Evolutionary conservation across 1,140 invertebrate genomes (phyloP).

Genomic region (Schlechtendalia chinensis): DNA sequence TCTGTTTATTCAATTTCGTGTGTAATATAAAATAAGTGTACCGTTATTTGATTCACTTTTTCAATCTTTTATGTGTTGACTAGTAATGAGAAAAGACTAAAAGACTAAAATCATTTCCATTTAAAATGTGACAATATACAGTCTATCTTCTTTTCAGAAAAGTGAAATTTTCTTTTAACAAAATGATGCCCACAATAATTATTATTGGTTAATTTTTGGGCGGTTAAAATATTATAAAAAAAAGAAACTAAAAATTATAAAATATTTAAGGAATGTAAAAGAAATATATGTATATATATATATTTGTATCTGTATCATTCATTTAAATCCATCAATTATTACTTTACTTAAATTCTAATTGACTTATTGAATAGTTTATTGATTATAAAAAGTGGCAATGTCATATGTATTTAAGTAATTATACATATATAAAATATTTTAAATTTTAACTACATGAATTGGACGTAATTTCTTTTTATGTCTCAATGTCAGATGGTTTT

Average conservation of each 20-base stretch:
- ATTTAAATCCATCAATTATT: slow-evolving; percentile 11
- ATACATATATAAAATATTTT: slow-evolving; percentile 5
- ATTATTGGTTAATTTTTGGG: not conserved
- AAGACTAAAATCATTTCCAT: not conserved
- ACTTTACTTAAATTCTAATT: slow-evolving; percentile 18
- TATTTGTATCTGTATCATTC: not conserved
- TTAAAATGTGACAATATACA: not conserved
- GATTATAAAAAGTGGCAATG: not conserved
- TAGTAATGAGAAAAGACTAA: not conserved
- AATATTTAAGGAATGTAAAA: slow-evolving; percentile 28
- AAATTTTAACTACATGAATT: not conserved
- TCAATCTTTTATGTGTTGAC: slow-evolving; percentile 15
- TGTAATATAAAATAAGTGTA: not conserved
- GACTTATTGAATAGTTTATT: not conserved
- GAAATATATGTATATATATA: not conserved
- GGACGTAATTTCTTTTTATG: not conserved
- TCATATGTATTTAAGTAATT: not conserved
- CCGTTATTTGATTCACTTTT: not conserved
- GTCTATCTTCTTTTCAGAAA: not conserved
- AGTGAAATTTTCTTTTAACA: not conserved
- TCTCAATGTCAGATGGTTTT: not conserved
- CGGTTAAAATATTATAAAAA: not conserved
- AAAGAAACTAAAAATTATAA: slow-evolving; percentile 2
- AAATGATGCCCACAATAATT: too few relatives aligned
- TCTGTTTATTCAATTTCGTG: not conserved